Evolutionary conservation across 2,797 vertebrate genomes (phyloP).

Genomic region (Neosalanx taihuensis): DNA sequence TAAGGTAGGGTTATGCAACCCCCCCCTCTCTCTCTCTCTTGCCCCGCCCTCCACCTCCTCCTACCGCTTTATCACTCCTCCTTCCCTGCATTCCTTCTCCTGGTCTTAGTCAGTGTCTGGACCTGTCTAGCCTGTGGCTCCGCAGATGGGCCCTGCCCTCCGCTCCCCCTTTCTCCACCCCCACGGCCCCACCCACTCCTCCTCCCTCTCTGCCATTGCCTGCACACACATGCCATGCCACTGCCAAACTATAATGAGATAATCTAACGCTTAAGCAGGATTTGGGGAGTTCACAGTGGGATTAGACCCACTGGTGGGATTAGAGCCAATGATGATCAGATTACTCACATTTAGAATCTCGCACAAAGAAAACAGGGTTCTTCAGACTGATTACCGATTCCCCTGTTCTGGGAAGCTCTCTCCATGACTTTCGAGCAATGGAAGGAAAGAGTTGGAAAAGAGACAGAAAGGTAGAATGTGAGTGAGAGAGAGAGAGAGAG

Average conservation of each 20-base stretch:
- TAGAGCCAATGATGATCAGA: slow-evolving; percentile 59
- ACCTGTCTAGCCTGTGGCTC: slow-evolving; percentile 34
- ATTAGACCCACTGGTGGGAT: slow-evolving; percentile 63
- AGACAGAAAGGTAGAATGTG: slow-evolving; percentile 5
- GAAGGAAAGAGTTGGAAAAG: background rate
- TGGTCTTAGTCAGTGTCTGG: slow-evolving; percentile 41
- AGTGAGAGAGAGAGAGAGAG: slow-evolving; percentile 15
- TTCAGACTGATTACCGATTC: slow-evolving; percentile 47
- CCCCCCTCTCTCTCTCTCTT: background rate
- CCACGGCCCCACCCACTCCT: background rate
- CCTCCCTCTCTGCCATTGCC: background rate
- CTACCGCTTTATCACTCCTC: background rate
- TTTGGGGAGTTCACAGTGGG: slow-evolving; percentile 66
- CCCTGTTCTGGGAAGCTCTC: background rate
- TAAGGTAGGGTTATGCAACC: background rate
- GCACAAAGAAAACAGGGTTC: slow-evolving; percentile 58
- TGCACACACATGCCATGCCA: slow-evolving; percentile 5
- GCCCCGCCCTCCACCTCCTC: background rate
- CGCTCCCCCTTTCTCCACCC: background rate
- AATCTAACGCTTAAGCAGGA: slow-evolving; percentile 62
- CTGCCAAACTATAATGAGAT: slow-evolving; percentile 52
- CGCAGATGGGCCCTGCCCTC: slow-evolving; percentile 1
- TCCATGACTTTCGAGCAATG: background rate
- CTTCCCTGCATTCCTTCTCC: slow-evolving; percentile 19
- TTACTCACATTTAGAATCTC: slow-evolving; percentile 46